A percentile compares a stretch with the other conserved stretches of the same genome.
These are phyloP conservation scores for Palloptera scutellata DNA, from an alignment of 2,888 invertebrate species.

Conservation along the genomic window DNA sequence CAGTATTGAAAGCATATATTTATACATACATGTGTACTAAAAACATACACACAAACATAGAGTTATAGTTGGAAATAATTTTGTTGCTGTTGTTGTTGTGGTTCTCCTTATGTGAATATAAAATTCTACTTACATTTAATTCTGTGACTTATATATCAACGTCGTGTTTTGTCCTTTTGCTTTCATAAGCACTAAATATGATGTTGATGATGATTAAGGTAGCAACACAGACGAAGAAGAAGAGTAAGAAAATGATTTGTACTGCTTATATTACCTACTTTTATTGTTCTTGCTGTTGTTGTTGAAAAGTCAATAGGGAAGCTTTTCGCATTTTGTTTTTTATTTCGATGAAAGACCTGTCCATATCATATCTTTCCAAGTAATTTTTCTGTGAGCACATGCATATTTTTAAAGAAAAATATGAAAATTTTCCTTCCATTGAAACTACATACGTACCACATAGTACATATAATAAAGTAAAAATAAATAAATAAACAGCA, in stretches of 20 bases:
- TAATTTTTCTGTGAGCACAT: too few relatives aligned
- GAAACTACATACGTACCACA: neutral
- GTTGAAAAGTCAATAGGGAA: too few relatives aligned
- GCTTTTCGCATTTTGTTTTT: too few relatives aligned
- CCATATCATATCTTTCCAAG: too few relatives aligned
- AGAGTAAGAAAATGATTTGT: too few relatives aligned
- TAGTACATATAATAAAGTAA: neutral
- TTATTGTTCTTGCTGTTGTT: too few relatives aligned
- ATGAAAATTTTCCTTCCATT: neutral
- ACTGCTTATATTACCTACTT: too few relatives aligned
- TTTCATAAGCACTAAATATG: neutral
- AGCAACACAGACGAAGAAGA: too few relatives aligned
- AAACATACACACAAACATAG: neutral
- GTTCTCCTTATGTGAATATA: neutral
- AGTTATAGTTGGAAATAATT: neutral
- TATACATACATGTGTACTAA: neutral
- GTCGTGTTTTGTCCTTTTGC: neutral
- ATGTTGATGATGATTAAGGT: neutral
- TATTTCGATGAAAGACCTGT: too few relatives aligned
- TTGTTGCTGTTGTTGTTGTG: neutral
- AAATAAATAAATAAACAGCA: neutral
- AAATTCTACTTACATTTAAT: constrained; percentile 4
- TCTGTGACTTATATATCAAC: neutral
- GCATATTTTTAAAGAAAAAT: neutral
- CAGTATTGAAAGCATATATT: neutral